A percentile compares a stretch with the other conserved stretches of the same genome.
Conservation (phyloP, 2,113 vertebrate genomes). For the Gallinago undulata region DNA sequence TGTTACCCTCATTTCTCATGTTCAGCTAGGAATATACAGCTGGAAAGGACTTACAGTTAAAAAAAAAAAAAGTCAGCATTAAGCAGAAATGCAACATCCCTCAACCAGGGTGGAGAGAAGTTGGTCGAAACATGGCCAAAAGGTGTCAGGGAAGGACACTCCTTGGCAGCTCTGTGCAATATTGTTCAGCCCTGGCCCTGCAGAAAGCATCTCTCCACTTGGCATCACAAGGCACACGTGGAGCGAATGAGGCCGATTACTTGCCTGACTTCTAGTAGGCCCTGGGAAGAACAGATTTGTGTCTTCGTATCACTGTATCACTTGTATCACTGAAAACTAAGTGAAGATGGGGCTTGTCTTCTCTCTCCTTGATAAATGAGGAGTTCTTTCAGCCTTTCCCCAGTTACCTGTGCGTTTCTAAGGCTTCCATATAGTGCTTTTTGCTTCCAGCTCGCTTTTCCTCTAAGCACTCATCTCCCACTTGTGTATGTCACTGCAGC, state of each 20-base stretch:
- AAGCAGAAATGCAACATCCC: background rate
- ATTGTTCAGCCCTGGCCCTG: background rate
- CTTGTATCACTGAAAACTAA: background rate
- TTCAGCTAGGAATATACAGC: background rate
- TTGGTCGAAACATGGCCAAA: background rate
- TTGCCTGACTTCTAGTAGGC: background rate
- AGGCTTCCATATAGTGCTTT: background rate
- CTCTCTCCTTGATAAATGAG: background rate
- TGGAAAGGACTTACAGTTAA: background rate
- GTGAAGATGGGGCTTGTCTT: background rate
- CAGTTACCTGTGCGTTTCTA: background rate
- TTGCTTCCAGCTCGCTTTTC: background rate
- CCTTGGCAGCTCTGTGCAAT: background rate
- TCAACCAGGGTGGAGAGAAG: accelerated
- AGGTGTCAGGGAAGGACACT: background rate
- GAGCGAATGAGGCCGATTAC: background rate
- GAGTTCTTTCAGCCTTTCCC: background rate
- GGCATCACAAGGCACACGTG: background rate
- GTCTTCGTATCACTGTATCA: background rate
- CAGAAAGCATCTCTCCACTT: background rate
- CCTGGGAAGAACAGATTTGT: background rate
- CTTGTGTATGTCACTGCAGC: background rate
- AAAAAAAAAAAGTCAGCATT: background rate
- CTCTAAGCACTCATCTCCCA: background rate
- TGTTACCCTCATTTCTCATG: accelerated